Evolutionary conservation across 2,797 vertebrate genomes (phyloP).

Genomic region (Sebastiscus albofasciatus): DNA sequence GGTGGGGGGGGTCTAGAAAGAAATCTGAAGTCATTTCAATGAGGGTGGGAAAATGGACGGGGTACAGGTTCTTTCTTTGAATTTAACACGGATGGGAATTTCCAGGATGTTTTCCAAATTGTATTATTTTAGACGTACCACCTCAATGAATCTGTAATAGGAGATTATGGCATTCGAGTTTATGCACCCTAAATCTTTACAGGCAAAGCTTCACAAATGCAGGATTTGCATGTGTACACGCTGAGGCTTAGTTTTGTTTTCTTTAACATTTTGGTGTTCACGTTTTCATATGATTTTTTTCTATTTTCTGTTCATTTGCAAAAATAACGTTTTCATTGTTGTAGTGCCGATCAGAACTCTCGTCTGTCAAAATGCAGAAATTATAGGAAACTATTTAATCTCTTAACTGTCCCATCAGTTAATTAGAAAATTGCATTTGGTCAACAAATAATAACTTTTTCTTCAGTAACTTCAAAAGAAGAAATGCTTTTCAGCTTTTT

Average conservation of each 20-base stretch:
- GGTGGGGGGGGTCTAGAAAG: not conserved
- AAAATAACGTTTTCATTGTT: not conserved
- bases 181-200: not conserved
- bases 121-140: not conserved
- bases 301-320: not conserved
- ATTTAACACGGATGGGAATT: constrained; percentile 21
- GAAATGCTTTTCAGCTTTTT: not conserved
- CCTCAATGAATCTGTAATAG: constrained; percentile 14
- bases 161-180: not conserved
- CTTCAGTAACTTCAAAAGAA: not conserved
- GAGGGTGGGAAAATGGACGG: constrained; percentile 1
- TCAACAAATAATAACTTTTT: not conserved
- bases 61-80: constrained; percentile 24
- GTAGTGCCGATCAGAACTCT: not conserved
- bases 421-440: not conserved
- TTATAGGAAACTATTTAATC: not conserved
- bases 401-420: not conserved
- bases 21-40: constrained; percentile 47
- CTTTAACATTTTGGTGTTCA: not conserved
- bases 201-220: not conserved
- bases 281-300: not conserved
- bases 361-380: not conserved
- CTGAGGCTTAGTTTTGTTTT: not conserved
- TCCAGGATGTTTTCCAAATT: constrained; percentile 14
- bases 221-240: not conserved